phyloP scores from a whole-genome alignment of 2,888 invertebrate species.

The Netelia inedita region DNA sequence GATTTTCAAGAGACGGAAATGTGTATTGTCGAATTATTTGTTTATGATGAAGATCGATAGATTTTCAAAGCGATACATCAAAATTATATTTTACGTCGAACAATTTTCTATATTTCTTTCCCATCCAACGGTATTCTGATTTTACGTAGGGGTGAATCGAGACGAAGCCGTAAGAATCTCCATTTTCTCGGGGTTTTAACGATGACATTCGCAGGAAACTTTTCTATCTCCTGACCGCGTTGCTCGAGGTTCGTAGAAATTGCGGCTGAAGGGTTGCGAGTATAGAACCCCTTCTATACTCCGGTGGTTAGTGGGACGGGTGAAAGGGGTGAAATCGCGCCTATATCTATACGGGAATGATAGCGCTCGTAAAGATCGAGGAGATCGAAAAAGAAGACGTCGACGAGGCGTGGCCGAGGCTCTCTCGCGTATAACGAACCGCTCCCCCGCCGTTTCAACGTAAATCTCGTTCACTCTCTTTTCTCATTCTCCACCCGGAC shows the following conservation, averaged over 20 bases:
- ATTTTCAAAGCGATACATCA: not conserved
- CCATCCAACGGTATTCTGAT: not conserved
- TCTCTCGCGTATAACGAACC: constrained; percentile 71
- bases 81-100: not conserved
- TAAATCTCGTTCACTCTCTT: constrained; percentile 70
- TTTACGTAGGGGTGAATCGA: not conserved
- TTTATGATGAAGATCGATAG: not conserved
- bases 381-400: constrained; percentile 67
- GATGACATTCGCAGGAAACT: constrained; percentile 23
- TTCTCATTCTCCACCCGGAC: constrained; percentile 45
- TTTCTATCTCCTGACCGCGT: not conserved
- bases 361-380: constrained; percentile 62
- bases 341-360: constrained; percentile 45
- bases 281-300: too few species aligned
- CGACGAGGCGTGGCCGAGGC: constrained; percentile 63
- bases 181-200: constrained; percentile 3
- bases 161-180: not conserved
- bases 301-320: not conserved
- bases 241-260: constrained; percentile 32
- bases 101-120: not conserved
- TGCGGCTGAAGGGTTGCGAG: constrained; percentile 20
- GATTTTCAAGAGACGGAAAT: too few species aligned
- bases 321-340: constrained; percentile 2
- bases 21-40: not conserved
- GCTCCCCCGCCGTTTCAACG: constrained; percentile 73